Evolutionary conservation across 1,140 invertebrate species (phyloP).

Genomic region (Aphelinus atriplicis): DNA sequence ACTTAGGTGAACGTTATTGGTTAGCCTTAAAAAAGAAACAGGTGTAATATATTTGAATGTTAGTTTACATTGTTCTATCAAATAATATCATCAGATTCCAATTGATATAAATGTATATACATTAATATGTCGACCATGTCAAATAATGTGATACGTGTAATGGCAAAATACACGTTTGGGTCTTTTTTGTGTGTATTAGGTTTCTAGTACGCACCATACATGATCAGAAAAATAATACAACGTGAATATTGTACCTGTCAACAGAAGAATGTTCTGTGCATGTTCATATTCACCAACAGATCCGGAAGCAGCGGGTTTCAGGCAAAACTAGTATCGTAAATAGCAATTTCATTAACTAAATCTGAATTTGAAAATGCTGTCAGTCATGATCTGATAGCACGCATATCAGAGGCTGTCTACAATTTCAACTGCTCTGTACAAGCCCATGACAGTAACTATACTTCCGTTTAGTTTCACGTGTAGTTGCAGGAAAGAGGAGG

Average conservation of each 20-base stretch:
- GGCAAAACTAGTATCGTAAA: neutral
- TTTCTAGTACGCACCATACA: too few species aligned
- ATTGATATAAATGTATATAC: too few species aligned
- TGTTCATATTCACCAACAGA: neutral
- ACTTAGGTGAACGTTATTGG: too few species aligned
- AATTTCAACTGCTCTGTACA: neutral
- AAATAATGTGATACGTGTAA: too few species aligned
- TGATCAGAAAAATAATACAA: neutral
- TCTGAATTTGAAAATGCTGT: conserved; percentile 15
- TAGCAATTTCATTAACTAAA: conserved; percentile 22
- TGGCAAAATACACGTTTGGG: too few species aligned
- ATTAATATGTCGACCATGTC: too few species aligned
- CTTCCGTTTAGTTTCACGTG: neutral
- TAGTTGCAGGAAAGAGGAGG: neutral
- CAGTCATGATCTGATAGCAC: conserved; percentile 6
- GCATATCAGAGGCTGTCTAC: conserved; percentile 5
- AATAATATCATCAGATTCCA: too few species aligned
- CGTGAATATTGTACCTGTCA: neutral
- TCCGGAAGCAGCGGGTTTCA: neutral
- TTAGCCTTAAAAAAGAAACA: too few species aligned
- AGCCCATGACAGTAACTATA: conserved; percentile 9
- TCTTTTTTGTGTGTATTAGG: too few species aligned
- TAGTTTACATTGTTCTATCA: too few species aligned
- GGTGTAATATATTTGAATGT: too few species aligned
- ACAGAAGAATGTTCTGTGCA: neutral